These are phyloP conservation scores for Chelonus formosanus DNA, from an alignment of 2,888 invertebrate species.

Conservation along the genomic window DNA sequence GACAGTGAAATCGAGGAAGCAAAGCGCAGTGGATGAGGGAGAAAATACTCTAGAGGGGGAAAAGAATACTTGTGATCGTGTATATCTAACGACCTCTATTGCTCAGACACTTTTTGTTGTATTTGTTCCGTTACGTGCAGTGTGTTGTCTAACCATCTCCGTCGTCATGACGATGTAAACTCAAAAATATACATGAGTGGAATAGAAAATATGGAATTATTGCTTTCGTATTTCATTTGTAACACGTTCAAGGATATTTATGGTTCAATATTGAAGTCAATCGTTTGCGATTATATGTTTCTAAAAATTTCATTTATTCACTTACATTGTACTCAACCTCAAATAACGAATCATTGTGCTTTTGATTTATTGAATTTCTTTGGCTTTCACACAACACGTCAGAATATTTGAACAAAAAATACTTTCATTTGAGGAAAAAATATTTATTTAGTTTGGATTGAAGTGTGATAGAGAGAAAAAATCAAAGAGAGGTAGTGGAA, in stretches of 20 bases:
- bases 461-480: too few relatives aligned
- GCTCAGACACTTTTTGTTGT: slow-evolving; percentile 20
- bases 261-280: not conserved
- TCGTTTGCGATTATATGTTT: not conserved
- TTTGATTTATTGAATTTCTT: too few relatives aligned
- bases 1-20: not conserved
- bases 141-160: slow-evolving; percentile 30
- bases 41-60: slow-evolving; percentile 3
- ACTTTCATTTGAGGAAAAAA: too few relatives aligned
- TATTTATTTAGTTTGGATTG: too few relatives aligned
- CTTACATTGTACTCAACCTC: too few relatives aligned
- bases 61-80: slow-evolving; percentile 36
- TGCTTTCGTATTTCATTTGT: not conserved
- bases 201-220: slow-evolving; percentile 35
- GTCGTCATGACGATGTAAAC: slow-evolving; percentile 55
- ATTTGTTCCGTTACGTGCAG: not conserved
- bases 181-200: slow-evolving; percentile 53
- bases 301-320: too few relatives aligned
- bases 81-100: slow-evolving; percentile 36
- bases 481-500: too few relatives aligned
- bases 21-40: slow-evolving; percentile 11
- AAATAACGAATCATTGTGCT: too few relatives aligned
- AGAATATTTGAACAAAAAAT: too few relatives aligned
- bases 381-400: too few relatives aligned
- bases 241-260: not conserved